Base-by-base conservation (phyloP, 2,797 vertebrate genomes). In the Arremon brunneinucha region DNA sequence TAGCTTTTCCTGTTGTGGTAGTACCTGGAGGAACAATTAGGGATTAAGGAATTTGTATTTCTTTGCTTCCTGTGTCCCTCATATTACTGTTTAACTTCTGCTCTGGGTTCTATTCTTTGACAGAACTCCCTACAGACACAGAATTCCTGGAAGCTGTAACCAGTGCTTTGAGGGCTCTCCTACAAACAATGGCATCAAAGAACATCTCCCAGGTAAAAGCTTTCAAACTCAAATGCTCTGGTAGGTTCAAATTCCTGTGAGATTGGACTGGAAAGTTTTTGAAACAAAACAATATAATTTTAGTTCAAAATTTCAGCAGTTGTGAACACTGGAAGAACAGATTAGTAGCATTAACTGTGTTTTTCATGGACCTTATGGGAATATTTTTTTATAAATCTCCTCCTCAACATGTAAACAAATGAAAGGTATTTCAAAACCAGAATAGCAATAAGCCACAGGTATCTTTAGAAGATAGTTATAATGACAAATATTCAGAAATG, bases 121-220 rank as follows among this genome's bases (percentile, higher is more conserved):
- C 95, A 99, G 99, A 99, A 90, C 98, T 99, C 53, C 97, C 98
- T 71, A 98, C 98, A 96, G 98, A 99, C 43, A 97, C 98, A 74
- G 99, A 99, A 96, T 99, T 99, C 96, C 97, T 99, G 28, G 99
- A 99, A 98, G 99, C 99, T 1, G 98, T 99, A 89, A 99, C 98
- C 91, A 98, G 99, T 12, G 99, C 99, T 83, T 97, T 99, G 96
- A 98, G 99, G n/a, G 99, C 99, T 81, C 98, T 99, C 41, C 95
- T 99, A 71, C 99, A 99, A 97, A 99, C 98, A 87, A 98, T 99
- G 96, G 98, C 99, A 47, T 98, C 98, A 83, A 98, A 98, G 97
- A 99, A 98, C 92, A 99, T 99, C 95, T 93, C 99, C 47, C 99
- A 99, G 99, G 99, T 99, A 97, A 97, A 95, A 81, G n/a, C 47